These are phyloP conservation scores for Mycalesis mineus DNA, from an alignment of 2,888 invertebrate genomes.

Conservation along the genomic window DNA sequence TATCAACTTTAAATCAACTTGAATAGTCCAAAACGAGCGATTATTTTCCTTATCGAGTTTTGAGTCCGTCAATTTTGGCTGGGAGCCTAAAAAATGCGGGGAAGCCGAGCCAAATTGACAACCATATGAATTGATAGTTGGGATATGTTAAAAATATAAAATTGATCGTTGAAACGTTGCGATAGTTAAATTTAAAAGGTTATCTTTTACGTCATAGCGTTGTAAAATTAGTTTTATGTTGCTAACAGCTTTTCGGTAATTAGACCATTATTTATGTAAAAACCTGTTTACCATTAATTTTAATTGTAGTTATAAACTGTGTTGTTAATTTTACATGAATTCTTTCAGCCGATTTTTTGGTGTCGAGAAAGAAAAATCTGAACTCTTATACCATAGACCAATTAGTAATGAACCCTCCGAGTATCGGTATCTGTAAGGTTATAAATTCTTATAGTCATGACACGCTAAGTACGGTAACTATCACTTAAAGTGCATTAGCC, in stretches of 20 bases:
- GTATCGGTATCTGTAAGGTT: too few species aligned
- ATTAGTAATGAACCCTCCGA: too few species aligned
- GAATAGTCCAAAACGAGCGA: conserved; percentile 19
- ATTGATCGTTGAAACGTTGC: conserved; percentile 3
- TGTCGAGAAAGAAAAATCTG: too few species aligned
- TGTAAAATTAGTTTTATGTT: not conserved
- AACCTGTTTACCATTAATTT: too few species aligned
- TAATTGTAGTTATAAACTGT: too few species aligned
- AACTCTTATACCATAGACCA: too few species aligned
- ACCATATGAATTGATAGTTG: conserved; percentile 24
- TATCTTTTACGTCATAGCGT: not conserved
- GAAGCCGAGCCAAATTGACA: conserved; percentile 27
- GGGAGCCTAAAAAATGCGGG: conserved; percentile 26
- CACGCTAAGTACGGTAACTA: too few species aligned
- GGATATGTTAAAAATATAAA: conserved; percentile 17
- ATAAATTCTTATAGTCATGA: too few species aligned
- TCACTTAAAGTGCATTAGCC: too few species aligned
- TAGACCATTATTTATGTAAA: too few species aligned
- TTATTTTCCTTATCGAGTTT: conserved; percentile 27
- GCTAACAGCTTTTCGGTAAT: not conserved
- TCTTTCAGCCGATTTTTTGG: too few species aligned
- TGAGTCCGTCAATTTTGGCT: conserved; percentile 24
- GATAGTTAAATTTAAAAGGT: conserved; percentile 1
- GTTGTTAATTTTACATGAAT: too few species aligned
- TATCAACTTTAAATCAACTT: conserved; percentile 21